Evolutionary conservation across 2,888 invertebrate genomes (phyloP), one percentile per base, ranked within the genome.

Genomic region (Pogonocherus hispidulus): DNA sequence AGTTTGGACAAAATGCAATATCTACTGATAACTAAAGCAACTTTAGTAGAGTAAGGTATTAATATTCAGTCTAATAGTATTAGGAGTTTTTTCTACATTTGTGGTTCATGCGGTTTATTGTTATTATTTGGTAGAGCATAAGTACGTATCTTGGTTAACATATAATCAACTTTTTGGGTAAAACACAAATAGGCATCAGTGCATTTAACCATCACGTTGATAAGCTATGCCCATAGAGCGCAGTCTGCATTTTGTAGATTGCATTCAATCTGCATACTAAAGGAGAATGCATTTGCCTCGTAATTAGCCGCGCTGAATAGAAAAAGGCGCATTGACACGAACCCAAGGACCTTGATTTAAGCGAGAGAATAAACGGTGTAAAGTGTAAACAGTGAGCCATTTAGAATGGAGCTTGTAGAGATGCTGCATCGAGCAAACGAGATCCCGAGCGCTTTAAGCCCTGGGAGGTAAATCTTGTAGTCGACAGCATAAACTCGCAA

Each of bases 401-500:
- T 71, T 71, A 66, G 59, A 56, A 68, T 47, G 63, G 37, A 71
- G 71, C 63, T 63, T 63, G 66, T 68, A 63, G 60, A 68, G 66
- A 71, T 64, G 63, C 46, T 57, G 51, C 27, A 60, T 49, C 54
- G 54, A 71, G 68, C 66, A 71, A 71, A 66, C 68, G 68, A 68
- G 66, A 59, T 68, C 63, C 60, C 63, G 27, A 27, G 27, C 27
- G 63, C 68, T 63, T 60, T 55, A 44, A 71, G 66, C 66, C 32
- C 16, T 14, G 55, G 63, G 52, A 70, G 63, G 72, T 70, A 72
- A 68, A 72, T 72, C 72, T 72, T 68, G 68, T 68, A 70, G 72
- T 68, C 60, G 64, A 63, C 65, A 70, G 70, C 68, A 70, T 68
- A 70, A 70, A 72, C 66, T 72, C 60, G 72, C 72, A 72, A 72